Evolutionary conservation across 2,888 invertebrate genomes (phyloP), one percentile per base, ranked within the genome.

Genomic region (Pachydiplax longipennis): DNA sequence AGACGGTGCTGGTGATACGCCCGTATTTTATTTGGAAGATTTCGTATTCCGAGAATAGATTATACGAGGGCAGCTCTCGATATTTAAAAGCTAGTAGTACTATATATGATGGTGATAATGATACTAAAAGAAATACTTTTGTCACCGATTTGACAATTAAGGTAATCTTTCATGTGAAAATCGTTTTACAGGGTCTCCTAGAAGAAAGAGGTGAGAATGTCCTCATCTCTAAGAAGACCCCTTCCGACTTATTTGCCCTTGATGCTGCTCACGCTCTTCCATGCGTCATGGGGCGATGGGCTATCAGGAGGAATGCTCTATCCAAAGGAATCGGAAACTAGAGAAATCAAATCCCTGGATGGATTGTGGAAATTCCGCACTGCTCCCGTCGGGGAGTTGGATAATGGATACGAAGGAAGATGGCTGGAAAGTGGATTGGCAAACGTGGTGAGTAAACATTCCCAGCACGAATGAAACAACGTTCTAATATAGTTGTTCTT

Each of bases 361-460:
- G 93, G 93, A 25, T 61, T 93, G 18, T 93, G 93, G 93, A 92
- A 92, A 90, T 93, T 93, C 90, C 91, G 91, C 80, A 91, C 91
- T 65, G 91, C 92, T 12, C 92, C 92, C 10, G 83, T 73, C 22
- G 37, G 91, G 15, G 91, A 92, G 73, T 90, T 90, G 15, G 91
- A 92, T 12, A 65, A 35, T 15, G 93, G 93, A 13, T 92, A 93
- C 91, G 90, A 44, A 18, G 92, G 92, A 73, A 91, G 92, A 90
- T 93, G 93, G 93, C 92, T 91, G 82, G 82, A 91, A 18, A 90
- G 80, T 35, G 80, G 80, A n/a, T 18, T 80, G 13, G 25, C n/a
- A 25, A 44, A 31, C 44, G 40, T n/a, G 53, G 87, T 87, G 37
- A 87, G 87, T n/a, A 8, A n/a, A n/a, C n/a, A n/a, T n/a, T n/a